Evolutionary conservation across 2,113 vertebrate genomes (phyloP), one percentile per base, ranked within the genome.

Genomic region (Poecile atricapillus): DNA sequence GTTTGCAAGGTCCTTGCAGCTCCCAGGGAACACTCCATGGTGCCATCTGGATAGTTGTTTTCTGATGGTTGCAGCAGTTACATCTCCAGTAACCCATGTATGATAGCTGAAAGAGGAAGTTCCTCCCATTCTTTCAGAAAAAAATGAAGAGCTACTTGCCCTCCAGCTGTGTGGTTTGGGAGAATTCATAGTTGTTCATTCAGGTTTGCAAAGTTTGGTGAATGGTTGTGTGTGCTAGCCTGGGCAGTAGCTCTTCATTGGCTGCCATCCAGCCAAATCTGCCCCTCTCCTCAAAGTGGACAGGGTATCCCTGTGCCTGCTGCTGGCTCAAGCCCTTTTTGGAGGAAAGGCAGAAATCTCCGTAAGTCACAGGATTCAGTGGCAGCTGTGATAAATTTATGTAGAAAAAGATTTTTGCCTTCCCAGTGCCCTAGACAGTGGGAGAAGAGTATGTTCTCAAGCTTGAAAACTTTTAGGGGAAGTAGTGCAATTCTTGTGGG

Each of bases 401-500:
- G 59, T 35, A 50, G 41, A 58, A 89, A 69, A 84, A 47, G 11
- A 43, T n/a, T 70, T 69, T 68, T 47, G n/a, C 83, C 78, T 94
- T 89, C 31, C 43, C 43, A 43, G 43, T 43, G 43, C 43, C 43
- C 43, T 16, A 74, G 47, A 10, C 33, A 17, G 43, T 65, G 70
- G 18, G 41, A 71, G 37, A 77, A 69, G 73, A 90, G 41, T 33
- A 13, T 11, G 6, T 73, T 80, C 16, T 78, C 31, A 15, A 75
- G 59, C 76, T 89, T 84, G 82, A 85, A 91, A 89, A 81, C 58
- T 76, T 89, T 70, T 43, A 78, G 87, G 85, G 83, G 94, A 97
- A 90, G 84, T 89, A 86, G 79, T 35, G 58, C 76, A 83, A 92
- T 94, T 94, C 94, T 91, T 96, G 84, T 49, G 92, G 90, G 83